These are phyloP conservation scores for Cantharis rustica DNA, from an alignment of 2,888 invertebrate genomes.

Conservation along the genomic window DNA sequence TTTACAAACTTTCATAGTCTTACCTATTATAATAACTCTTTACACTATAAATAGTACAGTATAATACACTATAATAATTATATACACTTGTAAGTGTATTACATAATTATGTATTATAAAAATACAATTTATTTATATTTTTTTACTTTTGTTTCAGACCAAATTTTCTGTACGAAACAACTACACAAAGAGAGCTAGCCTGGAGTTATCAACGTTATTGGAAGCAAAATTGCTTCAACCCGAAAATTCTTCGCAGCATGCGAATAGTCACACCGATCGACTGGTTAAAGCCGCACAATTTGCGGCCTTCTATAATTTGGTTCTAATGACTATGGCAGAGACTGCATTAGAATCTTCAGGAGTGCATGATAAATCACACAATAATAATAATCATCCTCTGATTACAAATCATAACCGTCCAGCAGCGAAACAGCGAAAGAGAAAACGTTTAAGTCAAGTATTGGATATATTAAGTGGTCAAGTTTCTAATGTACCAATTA, in stretches of 20 bases:
- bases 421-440: constrained; percentile 73
- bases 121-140: neutral
- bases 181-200: constrained; percentile 1
- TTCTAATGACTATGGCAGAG: constrained; percentile 77
- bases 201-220: constrained; percentile 16
- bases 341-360: constrained; percentile 62
- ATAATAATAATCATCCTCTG: constrained; percentile 65
- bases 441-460: constrained; percentile 79
- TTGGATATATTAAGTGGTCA: constrained; percentile 72
- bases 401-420: constrained; percentile 65
- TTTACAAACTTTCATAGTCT: neutral
- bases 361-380: constrained; percentile 55
- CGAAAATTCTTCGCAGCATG: constrained; percentile 36
- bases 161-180: constrained; percentile 1
- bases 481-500: constrained; percentile 44
- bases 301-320: constrained; percentile 62
- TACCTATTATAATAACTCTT: too few species aligned
- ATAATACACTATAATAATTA: too few species aligned
- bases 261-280: constrained; percentile 32
- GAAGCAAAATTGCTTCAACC: constrained; percentile 12
- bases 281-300: constrained; percentile 48
- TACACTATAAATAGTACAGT: too few species aligned
- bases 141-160: constrained; percentile 12
- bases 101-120: too few species aligned
- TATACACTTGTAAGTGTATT: too few species aligned